A percentile compares a stretch with the other conserved stretches of the same genome.
These are phyloP conservation scores for Enoplosus armatus DNA, from an alignment of 2,797 vertebrate genomes.

Conservation along the genomic window DNA sequence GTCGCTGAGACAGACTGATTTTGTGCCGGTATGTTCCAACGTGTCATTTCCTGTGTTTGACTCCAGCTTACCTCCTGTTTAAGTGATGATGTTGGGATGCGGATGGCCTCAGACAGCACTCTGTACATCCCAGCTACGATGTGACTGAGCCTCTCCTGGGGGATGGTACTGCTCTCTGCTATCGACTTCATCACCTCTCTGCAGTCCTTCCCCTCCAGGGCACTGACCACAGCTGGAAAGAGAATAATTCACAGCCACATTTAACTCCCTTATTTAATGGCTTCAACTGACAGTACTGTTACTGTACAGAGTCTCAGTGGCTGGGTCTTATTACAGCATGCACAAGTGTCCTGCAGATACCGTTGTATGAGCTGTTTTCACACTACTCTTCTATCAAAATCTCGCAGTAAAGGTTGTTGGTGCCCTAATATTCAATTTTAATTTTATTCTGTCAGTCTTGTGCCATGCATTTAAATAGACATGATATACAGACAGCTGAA, in stretches of 20 bases:
- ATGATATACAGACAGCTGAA: too few species aligned
- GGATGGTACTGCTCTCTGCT: constrained; percentile 79
- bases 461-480: not conserved
- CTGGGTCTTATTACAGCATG: not conserved
- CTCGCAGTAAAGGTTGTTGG: not conserved
- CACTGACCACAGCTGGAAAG: constrained; percentile 86
- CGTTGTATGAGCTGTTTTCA: not conserved
- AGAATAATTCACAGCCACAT: constrained; percentile 5
- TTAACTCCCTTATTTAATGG: not conserved
- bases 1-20: not conserved
- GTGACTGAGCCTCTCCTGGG: constrained; percentile 86
- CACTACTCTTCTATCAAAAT: not conserved
- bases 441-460: not conserved
- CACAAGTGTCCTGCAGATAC: not conserved
- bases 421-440: not conserved
- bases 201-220: constrained; percentile 89
- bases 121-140: constrained; percentile 88
- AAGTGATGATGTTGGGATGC: constrained; percentile 85
- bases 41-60: not conserved
- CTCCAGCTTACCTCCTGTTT: constrained; percentile 86
- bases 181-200: constrained; percentile 82
- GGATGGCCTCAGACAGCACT: constrained; percentile 87
- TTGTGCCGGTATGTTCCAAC: not conserved
- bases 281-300: too few species aligned
- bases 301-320: not conserved